Evolutionary conservation across 2,888 invertebrate genomes (phyloP).

Genomic region (Polyploca ridens): DNA sequence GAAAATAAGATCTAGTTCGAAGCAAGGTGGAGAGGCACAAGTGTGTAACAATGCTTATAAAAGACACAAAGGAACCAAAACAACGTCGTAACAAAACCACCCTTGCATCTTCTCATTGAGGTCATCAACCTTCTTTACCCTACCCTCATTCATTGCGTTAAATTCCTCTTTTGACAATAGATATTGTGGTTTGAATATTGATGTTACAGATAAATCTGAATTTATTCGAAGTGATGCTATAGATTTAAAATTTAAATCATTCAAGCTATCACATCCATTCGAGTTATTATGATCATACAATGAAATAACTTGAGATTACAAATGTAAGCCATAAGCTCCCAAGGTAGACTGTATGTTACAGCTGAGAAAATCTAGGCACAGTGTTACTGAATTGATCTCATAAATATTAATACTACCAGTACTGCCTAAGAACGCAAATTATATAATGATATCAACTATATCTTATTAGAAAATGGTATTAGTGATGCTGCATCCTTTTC

Average conservation of each 20-base stretch:
- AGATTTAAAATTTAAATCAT: constrained; percentile 8
- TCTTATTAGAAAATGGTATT: too few relatives aligned
- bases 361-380: neutral
- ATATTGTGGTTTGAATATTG: constrained; percentile 49
- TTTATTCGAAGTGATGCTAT: neutral
- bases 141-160: constrained; percentile 31
- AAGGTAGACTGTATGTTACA: neutral
- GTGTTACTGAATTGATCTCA: neutral
- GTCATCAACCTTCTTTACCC: constrained; percentile 58
- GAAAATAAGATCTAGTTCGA: constrained; percentile 45
- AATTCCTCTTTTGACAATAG: constrained; percentile 35
- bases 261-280: constrained; percentile 20
- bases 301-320: neutral
- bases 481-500: too few relatives aligned
- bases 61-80: constrained; percentile 60
- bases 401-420: neutral
- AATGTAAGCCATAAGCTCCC: neutral
- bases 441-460: too few relatives aligned
- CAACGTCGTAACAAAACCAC: constrained; percentile 55
- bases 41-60: constrained; percentile 70
- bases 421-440: neutral
- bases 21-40: constrained; percentile 69
- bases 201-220: constrained; percentile 26
- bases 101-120: constrained; percentile 54
- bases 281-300: constrained; percentile 8